phyloP scores from a whole-genome alignment of 2,797 vertebrate species.

The Mareca penelope region DNA sequence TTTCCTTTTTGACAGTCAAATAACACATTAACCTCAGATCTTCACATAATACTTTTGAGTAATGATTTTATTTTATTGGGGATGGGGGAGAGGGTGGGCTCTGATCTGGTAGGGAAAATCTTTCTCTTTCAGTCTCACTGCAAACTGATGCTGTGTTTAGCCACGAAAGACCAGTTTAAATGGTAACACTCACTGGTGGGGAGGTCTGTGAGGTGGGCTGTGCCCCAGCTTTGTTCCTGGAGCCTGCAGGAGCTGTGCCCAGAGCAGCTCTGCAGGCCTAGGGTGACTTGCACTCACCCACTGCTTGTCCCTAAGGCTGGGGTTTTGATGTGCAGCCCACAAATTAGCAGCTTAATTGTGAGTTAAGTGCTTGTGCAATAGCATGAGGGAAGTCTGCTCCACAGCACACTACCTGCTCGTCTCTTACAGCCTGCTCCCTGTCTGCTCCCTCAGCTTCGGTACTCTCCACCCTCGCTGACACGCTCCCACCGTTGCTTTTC shows the following conservation, averaged over 20 bases:
- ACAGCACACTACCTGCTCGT: accelerated
- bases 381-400: neutral
- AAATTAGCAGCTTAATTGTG: neutral
- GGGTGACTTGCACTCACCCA: too few species aligned
- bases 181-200: neutral
- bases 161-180: neutral
- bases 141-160: neutral
- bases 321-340: neutral
- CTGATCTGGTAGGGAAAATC: neutral
- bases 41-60: neutral
- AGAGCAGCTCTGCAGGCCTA: neutral
- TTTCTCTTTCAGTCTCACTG: neutral
- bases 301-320: neutral
- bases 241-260: neutral
- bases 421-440: neutral
- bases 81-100: neutral
- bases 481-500: neutral
- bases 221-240: neutral
- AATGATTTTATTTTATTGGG: neutral
- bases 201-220: neutral
- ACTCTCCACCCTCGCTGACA: neutral
- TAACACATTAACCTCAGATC: neutral
- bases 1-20: neutral
- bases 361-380: neutral
- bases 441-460: neutral